Evolutionary conservation across 2,113 vertebrate species (phyloP).

Genomic region (Ramphastos sulfuratus): DNA sequence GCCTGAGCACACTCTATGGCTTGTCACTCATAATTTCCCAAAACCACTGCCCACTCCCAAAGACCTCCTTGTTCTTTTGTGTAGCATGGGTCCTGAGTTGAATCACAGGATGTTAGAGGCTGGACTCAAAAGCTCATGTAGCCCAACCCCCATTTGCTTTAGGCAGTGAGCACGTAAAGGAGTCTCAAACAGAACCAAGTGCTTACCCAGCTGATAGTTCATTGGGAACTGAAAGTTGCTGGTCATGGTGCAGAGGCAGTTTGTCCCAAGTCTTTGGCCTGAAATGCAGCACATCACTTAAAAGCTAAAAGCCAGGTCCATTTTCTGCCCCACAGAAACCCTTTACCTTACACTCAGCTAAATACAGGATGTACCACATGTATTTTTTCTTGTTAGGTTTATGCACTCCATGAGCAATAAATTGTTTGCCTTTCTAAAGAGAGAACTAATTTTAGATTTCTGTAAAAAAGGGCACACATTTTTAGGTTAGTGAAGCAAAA

Average conservation of each 20-base stretch:
- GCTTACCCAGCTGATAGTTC: background rate
- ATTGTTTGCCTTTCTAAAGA: background rate
- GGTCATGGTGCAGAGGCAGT: background rate
- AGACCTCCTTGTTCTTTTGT: background rate
- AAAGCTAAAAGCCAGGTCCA: background rate
- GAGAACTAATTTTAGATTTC: background rate
- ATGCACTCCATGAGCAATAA: background rate
- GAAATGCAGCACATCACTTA: background rate
- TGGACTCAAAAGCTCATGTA: too few relatives aligned
- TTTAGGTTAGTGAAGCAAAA: background rate
- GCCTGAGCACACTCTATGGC: background rate
- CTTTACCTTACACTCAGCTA: background rate
- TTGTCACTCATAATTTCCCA: background rate
- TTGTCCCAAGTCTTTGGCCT: background rate
- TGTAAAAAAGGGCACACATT: fast-evolving
- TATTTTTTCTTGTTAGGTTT: background rate
- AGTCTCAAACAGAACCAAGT: background rate
- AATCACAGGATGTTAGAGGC: too few relatives aligned
- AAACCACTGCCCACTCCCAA: background rate
- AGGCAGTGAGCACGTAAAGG: fast-evolving
- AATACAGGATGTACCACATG: background rate
- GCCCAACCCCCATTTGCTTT: background rate
- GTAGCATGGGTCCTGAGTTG: background rate
- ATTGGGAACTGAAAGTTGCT: background rate
- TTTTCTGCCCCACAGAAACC: background rate